Base-by-base conservation (phyloP, 1,140 invertebrate genomes). In the Laupala kohalensis region DNA sequence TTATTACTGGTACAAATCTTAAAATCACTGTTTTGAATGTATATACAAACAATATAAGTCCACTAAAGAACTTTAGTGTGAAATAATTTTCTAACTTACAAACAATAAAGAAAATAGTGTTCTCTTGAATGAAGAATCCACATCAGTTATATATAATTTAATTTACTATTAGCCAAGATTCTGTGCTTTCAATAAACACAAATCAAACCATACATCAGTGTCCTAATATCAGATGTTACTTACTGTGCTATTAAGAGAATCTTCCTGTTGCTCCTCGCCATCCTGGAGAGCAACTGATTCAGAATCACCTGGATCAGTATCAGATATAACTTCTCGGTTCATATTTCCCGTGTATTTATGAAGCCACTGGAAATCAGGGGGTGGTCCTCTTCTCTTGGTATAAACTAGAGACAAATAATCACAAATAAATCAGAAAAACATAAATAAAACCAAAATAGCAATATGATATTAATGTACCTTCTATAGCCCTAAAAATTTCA, bases 401-500 rank as follows among this genome's bases (percentile, higher is more conserved):
- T 76, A 64, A 75, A 75, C 77, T 77, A n/a, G 71, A 28, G 72
- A 73, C 67, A 53, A 24, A 70, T 66, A 67, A 9, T n/a, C n/a
- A n/a, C n/a, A n/a, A n/a, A n/a, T 53, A 53, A 53, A 53, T 13
- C 37, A 53, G 37, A 53, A 53, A 2, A 53, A 13, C 19, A 53
- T 19, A 53, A 53, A 9, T 4, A 19, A n/a, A n/a, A n/a, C n/a
- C n/a, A 53, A 1, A 53, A 53, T 4, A 13, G 37, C 9, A 53
- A 37, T 37, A 37, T 37, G 15, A 37, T 6, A 53, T 53, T 53
- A 53, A 53, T 13, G 81, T 83, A 87, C 85, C 77, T 78, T 87
- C 85, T 76, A 82, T 83, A 28, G 85, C 80, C 76, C 81, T 84
- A 79, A 76, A 86, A 27, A 86, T 73, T 74, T 86, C 83, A 69